phyloP scores from a whole-genome alignment of 2,888 invertebrate species.

The Cantharis rufa region DNA sequence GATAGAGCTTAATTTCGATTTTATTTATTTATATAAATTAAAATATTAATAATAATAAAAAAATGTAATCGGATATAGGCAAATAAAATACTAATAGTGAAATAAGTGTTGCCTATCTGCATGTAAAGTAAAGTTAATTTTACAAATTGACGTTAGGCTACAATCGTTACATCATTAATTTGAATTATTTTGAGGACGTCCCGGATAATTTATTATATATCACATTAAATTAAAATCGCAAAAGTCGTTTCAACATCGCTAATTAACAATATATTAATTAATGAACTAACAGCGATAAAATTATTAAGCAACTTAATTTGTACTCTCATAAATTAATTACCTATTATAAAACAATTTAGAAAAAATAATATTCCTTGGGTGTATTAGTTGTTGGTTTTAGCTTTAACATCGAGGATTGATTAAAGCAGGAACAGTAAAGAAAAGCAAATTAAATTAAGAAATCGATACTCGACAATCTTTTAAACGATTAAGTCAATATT shows the following conservation, averaged over 20 bases:
- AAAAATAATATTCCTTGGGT: background rate
- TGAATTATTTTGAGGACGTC: background rate
- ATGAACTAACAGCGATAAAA: background rate
- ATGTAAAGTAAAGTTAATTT: background rate
- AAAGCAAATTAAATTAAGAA: conserved; percentile 1
- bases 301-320: background rate
- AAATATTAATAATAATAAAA: background rate
- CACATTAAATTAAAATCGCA: background rate
- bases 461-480: background rate
- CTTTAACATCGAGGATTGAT: background rate
- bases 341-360: background rate
- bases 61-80: background rate
- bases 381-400: background rate
- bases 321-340: background rate
- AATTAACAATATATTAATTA: background rate
- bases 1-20: background rate
- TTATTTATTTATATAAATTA: background rate
- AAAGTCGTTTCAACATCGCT: background rate
- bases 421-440: background rate
- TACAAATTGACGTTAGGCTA: background rate
- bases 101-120: background rate
- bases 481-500: conserved; percentile 1
- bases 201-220: background rate
- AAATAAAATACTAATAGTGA: background rate
- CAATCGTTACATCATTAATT: background rate